Evolutionary conservation across 2,888 invertebrate species (phyloP).

Genomic region (Norana najaformis): DNA sequence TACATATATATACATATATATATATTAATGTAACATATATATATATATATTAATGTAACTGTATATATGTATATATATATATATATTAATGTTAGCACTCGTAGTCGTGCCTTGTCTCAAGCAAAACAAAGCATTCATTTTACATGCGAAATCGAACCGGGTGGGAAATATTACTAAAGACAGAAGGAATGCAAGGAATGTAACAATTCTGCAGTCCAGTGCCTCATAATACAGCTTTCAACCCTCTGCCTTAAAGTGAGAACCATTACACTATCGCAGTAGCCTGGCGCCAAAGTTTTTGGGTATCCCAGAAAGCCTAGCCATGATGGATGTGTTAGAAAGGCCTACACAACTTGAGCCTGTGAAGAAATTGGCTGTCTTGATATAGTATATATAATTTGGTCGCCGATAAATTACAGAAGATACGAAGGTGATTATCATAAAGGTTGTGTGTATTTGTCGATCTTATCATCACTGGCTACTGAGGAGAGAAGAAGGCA

Average conservation of each 20-base stretch:
- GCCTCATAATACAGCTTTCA: neutral
- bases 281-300: neutral
- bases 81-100: neutral
- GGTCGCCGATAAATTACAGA: neutral
- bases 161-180: neutral
- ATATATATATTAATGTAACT: too few relatives aligned
- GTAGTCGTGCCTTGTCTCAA: neutral
- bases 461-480: neutral
- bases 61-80: neutral
- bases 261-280: neutral
- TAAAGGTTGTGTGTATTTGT: neutral
- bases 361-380: neutral
- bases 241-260: neutral
- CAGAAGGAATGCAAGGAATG: neutral
- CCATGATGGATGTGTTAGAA: neutral
- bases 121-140: neutral
- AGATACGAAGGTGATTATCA: neutral
- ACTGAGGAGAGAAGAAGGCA: neutral
- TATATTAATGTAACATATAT: too few relatives aligned
- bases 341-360: neutral
- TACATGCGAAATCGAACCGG: neutral
- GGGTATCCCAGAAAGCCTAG: neutral
- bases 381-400: neutral
- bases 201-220: neutral
- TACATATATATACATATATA: too few relatives aligned